Evolutionary conservation across 2,888 invertebrate species (phyloP).

Genomic region (Tanypteryx hageni): DNA sequence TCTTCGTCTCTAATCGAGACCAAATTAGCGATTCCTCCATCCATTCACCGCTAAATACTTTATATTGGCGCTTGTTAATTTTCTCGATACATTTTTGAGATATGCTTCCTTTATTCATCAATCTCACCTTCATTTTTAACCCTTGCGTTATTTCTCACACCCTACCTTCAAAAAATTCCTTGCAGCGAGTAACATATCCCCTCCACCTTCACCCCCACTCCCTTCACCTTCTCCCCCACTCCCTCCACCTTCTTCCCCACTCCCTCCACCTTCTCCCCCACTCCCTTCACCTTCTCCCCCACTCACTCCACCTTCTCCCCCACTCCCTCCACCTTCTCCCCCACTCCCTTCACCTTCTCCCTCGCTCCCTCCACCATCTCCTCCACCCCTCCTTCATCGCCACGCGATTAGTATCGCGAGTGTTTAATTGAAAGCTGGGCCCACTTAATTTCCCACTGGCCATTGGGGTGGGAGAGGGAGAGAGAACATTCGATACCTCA

Average conservation of each 20-base stretch:
- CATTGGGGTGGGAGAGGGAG: neutral
- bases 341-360: neutral
- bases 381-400: neutral
- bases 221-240: neutral
- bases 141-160: neutral
- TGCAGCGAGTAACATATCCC: neutral
- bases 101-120: slow-evolving; percentile 37
- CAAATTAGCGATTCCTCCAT: neutral
- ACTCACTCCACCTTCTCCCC: too few relatives aligned
- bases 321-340: neutral
- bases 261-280: neutral
- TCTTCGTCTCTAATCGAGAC: too few relatives aligned
- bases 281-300: neutral
- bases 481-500: neutral
- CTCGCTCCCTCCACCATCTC: neutral
- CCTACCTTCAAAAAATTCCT: slow-evolving; percentile 13
- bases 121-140: neutral
- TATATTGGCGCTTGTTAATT: slow-evolving; percentile 7
- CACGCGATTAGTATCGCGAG: slow-evolving; percentile 41
- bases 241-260: neutral
- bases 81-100: slow-evolving; percentile 22
- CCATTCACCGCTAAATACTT: neutral
- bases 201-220: neutral
- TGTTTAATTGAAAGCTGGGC: slow-evolving; percentile 57
- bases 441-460: slow-evolving; percentile 61